Evolutionary conservation across 2,113 vertebrate species (phyloP).

Genomic region (Dasypus novemcinctus): DNA sequence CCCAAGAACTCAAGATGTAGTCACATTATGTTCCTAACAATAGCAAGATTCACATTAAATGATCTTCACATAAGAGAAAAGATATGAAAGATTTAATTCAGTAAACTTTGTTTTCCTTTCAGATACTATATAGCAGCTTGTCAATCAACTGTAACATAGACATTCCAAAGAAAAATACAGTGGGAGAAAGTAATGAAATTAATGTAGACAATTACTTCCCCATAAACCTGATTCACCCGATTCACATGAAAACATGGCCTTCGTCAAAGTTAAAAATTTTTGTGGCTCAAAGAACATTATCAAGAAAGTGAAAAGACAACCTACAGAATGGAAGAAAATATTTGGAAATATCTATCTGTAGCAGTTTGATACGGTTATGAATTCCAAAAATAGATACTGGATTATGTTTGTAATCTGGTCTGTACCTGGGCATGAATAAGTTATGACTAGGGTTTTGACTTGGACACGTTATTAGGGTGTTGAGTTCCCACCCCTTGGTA

Average conservation of each 20-base stretch:
- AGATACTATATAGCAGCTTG: not conserved
- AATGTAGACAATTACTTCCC: not conserved
- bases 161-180: conserved; percentile 32
- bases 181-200: conserved; percentile 28
- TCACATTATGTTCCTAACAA: not conserved
- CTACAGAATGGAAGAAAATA: too few species aligned
- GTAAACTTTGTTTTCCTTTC: conserved; percentile 26
- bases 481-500: too few species aligned
- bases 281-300: too few species aligned
- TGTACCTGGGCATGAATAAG: too few species aligned
- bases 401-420: too few species aligned
- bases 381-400: too few species aligned
- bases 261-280: not conserved
- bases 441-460: too few species aligned
- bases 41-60: not conserved
- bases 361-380: too few species aligned
- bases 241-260: conserved; percentile 38
- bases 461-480: too few species aligned
- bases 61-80: conserved; percentile 32
- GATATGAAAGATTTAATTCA: conserved; percentile 13
- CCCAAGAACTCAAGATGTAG: not conserved
- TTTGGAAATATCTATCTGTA: too few species aligned
- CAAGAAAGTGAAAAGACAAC: too few species aligned
- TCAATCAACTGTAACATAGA: conserved; percentile 13
- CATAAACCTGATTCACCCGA: not conserved